Evolutionary conservation across 1,140 invertebrate species (phyloP), one percentile per base, ranked within the genome.

Genomic region (Drosophila lacteicornis): DNA sequence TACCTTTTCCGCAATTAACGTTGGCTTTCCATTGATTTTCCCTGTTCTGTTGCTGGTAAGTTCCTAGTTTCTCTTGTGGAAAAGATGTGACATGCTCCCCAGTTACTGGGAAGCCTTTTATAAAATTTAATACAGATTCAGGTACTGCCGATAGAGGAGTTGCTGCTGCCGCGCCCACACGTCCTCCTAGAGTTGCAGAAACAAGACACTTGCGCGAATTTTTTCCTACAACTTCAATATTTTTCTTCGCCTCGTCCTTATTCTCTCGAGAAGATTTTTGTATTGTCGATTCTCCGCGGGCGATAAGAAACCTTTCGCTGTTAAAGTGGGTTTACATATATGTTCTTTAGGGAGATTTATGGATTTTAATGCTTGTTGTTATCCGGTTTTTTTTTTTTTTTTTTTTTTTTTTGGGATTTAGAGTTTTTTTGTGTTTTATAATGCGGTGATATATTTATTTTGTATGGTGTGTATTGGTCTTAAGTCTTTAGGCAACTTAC

Each of bases 401-500:
- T 22, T 22, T 2, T 22, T 25, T 25, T 25, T 4, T 25, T 25
- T 25, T 3, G 2, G 22, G 22, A 22, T 25, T 25, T 25, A 0
- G 19, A 30, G 33, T 40, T 55, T 55, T 55, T 55, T 11, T 67
- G 17, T 38, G 22, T 25, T 25, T 25, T 25, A 25, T 25, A 25
- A 30, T 22, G n/a, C 19, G 36, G 25, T 27, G 17, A 46, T 19
- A 17, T 33, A 59, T 22, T 30, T 30, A 53, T 19, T 13, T 36
- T 19, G 6, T 38, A 19, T 55, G 51, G 51, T 55, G 51, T 55
- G 19, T 22, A 55, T 15, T 33, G 56, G 25, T 68, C 25, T 59
- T 49, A 51, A 62, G 58, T 61, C 36, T 47, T 45, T 11, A 40
- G 36, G 46, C 65, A 59, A 74, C 70, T 74, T 74, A 74, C 70